Evolutionary conservation across 1,140 invertebrate species (phyloP).

Genomic region (Vollenhovia emeryi): DNA sequence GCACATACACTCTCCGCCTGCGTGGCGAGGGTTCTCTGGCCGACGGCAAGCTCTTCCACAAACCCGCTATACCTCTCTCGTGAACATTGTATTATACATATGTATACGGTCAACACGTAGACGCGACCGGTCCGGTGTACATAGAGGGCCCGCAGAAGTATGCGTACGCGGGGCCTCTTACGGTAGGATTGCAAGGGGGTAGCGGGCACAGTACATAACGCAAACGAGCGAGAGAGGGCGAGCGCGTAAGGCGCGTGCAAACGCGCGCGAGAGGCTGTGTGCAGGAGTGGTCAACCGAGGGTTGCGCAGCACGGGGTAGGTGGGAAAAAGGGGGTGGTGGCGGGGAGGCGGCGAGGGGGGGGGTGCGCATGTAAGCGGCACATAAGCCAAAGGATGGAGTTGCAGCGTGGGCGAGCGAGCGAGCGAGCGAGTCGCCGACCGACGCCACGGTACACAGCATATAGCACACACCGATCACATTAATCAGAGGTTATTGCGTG

Average conservation of each 20-base stretch:
- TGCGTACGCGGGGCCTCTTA: slow-evolving; percentile 31
- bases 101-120: slow-evolving; percentile 62
- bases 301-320: background rate
- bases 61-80: slow-evolving; percentile 70
- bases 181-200: background rate
- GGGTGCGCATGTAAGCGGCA: slow-evolving; percentile 75
- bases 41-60: slow-evolving; percentile 71
- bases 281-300: slow-evolving; percentile 48
- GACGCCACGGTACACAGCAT: slow-evolving; percentile 71
- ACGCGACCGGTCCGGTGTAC: slow-evolving; percentile 34
- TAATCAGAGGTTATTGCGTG: slow-evolving; percentile 86
- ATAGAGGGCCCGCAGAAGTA: slow-evolving; percentile 38
- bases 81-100: slow-evolving; percentile 75
- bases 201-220: slow-evolving; percentile 49
- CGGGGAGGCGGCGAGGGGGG: background rate
- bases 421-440: slow-evolving; percentile 66
- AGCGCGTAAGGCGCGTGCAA: slow-evolving; percentile 69
- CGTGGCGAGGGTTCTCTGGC: slow-evolving; percentile 62
- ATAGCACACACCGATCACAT: slow-evolving; percentile 84
- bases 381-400: slow-evolving; percentile 81
- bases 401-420: slow-evolving; percentile 64
- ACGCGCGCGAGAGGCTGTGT: slow-evolving; percentile 45
- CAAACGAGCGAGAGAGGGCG: slow-evolving; percentile 47
- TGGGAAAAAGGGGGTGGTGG: slow-evolving; percentile 53
- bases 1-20: slow-evolving; percentile 49